Conservation (phyloP, 2,113 vertebrate species). For the Vicugna pacos region DNA sequence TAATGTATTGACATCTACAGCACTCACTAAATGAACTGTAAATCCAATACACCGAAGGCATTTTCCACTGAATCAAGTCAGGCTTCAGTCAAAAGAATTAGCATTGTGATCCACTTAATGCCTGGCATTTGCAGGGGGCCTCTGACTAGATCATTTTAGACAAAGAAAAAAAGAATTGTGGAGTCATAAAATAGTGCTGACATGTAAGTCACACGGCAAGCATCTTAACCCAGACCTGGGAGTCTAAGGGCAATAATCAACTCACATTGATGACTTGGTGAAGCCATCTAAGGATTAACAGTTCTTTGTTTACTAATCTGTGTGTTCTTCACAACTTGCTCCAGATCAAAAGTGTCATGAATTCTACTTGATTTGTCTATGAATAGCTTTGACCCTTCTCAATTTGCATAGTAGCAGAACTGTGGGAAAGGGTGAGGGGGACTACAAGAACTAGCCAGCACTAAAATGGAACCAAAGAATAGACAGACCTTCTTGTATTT, state of each 20-base stretch:
- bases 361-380: slow-evolving; percentile 60
- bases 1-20: slow-evolving; percentile 86
- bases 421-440: neutral
- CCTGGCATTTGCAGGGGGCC: slow-evolving; percentile 72
- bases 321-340: slow-evolving; percentile 72
- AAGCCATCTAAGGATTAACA: slow-evolving; percentile 70
- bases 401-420: neutral
- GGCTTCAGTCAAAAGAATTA: slow-evolving; percentile 85
- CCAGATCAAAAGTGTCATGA: slow-evolving; percentile 68
- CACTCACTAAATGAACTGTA: slow-evolving; percentile 86
- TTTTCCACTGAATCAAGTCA: slow-evolving; percentile 87
- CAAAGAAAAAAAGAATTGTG: slow-evolving; percentile 80
- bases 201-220: slow-evolving; percentile 71
- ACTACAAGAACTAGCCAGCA: neutral
- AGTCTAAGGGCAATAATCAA: slow-evolving; percentile 74
- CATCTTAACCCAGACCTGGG: slow-evolving; percentile 68
- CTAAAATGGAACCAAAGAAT: slow-evolving; percentile 29
- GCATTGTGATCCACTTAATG: slow-evolving; percentile 80
- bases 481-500: neutral
- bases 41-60: slow-evolving; percentile 85
- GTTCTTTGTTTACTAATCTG: slow-evolving; percentile 71
- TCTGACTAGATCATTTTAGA: slow-evolving; percentile 81
- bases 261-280: slow-evolving; percentile 79
- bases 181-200: slow-evolving; percentile 65
- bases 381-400: slow-evolving; percentile 50